Evolutionary conservation across 2,888 invertebrate species (phyloP).

Genomic region (Thera britannica): DNA sequence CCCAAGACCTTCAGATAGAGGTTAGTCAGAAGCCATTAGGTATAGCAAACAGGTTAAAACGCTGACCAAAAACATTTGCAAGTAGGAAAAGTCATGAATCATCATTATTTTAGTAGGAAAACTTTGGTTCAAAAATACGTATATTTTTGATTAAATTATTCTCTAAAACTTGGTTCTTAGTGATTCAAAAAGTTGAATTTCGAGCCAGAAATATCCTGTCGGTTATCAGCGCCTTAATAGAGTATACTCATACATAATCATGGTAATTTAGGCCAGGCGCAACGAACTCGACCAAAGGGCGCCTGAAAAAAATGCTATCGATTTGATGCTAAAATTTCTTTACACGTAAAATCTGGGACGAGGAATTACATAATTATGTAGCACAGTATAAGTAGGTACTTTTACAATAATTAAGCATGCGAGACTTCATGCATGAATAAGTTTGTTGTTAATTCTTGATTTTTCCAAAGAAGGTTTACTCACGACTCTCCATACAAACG

Average conservation of each 20-base stretch:
- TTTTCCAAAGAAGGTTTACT: neutral
- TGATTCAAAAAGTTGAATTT: too few relatives aligned
- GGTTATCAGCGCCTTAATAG: neutral
- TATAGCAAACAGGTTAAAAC: too few relatives aligned
- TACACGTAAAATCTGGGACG: conserved; percentile 27
- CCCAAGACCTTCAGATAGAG: neutral
- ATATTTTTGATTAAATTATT: too few relatives aligned
- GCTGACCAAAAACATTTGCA: too few relatives aligned
- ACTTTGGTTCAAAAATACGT: too few relatives aligned
- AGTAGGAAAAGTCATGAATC: too few relatives aligned
- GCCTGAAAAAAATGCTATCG: conserved; percentile 29
- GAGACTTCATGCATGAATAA: conserved; percentile 1
- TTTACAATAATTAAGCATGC: neutral
- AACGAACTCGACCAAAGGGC: conserved; percentile 31
- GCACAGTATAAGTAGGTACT: conserved; percentile 6
- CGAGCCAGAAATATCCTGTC: too few relatives aligned
- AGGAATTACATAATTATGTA: conserved; percentile 27
- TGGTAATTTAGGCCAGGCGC: conserved; percentile 31
- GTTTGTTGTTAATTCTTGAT: neutral
- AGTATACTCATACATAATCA: conserved; percentile 19
- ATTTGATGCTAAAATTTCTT: conserved; percentile 31
- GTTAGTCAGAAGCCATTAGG: neutral
- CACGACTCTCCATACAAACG: neutral
- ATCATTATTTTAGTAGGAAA: too few relatives aligned
- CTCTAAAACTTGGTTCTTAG: too few relatives aligned